A percentile compares a stretch with the other conserved stretches of the same genome.
Evolutionary conservation across 2,113 vertebrate genomes (phyloP).

Genomic region (Sprattus sprattus): DNA sequence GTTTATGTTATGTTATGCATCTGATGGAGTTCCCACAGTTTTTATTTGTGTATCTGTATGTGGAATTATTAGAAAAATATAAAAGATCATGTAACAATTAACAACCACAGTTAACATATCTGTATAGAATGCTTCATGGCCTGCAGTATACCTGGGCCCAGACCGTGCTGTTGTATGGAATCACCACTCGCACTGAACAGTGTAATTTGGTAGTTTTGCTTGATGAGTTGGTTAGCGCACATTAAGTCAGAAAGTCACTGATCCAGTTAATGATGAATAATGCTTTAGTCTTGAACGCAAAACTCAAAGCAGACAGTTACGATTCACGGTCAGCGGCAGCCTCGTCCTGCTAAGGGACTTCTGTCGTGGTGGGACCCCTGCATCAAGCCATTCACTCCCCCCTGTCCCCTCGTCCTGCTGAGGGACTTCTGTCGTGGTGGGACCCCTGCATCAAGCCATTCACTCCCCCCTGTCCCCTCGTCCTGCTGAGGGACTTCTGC

Average conservation of each 20-base stretch:
- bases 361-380: not conserved
- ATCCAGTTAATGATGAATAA: conserved; percentile 26
- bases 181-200: not conserved
- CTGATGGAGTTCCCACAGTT: not conserved
- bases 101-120: no score
- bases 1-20: not conserved
- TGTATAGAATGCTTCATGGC: not conserved
- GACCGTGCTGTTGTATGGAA: not conserved
- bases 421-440: no score
- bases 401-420: not conserved
- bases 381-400: not conserved
- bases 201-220: not conserved
- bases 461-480: not conserved
- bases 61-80: not conserved
- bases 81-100: not conserved
- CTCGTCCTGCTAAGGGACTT: no score
- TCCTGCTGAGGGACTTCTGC: no score
- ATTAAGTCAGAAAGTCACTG: conserved; percentile 13
- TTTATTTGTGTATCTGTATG: not conserved
- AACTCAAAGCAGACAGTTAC: conserved; percentile 21
- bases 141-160: not conserved
- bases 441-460: not conserved
- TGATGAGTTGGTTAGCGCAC: conserved; percentile 4
- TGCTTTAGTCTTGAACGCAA: conserved; percentile 4
- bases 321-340: no score